phyloP scores from a whole-genome alignment of 2,888 invertebrate genomes.

The Serrognathus titanus region DNA sequence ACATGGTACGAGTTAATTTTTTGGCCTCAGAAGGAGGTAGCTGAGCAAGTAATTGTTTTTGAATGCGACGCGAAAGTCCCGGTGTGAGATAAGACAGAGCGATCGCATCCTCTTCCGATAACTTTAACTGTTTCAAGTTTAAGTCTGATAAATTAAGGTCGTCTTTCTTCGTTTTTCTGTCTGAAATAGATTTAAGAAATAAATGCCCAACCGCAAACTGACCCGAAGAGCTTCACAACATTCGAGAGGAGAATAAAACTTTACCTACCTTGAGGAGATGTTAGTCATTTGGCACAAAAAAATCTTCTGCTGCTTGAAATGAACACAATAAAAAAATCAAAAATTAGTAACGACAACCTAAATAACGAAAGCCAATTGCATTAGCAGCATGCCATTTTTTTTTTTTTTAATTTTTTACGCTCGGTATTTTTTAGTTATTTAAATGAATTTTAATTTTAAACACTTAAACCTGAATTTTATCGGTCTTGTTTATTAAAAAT shows the following conservation, averaged over 20 bases:
- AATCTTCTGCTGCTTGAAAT: conserved; percentile 45
- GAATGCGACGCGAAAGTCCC: conserved; percentile 66
- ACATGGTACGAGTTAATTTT: conserved; percentile 63
- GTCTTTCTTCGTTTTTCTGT: conserved; percentile 38
- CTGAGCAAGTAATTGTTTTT: conserved; percentile 67
- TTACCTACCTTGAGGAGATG: conserved; percentile 38
- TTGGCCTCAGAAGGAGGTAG: conserved; percentile 67
- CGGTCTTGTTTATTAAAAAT: neutral
- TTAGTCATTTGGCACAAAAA: conserved; percentile 44
- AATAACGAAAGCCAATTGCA: conserved; percentile 18
- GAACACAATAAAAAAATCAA: conserved; percentile 24
- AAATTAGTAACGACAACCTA: conserved; percentile 17
- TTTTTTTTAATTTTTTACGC: no score
- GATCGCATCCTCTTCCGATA: conserved; percentile 68
- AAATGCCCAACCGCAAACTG: neutral
- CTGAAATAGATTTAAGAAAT: conserved; percentile 33
- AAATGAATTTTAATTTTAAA: no score
- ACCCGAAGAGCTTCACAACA: neutral
- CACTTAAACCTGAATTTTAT: neutral
- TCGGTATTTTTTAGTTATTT: neutral
- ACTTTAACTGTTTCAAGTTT: conserved; percentile 65
- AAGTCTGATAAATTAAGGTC: conserved; percentile 53
- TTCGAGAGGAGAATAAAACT: conserved; percentile 14
- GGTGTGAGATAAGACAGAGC: conserved; percentile 68
- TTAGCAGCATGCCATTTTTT: conserved; percentile 10